Evolutionary conservation across 2,797 vertebrate species (phyloP).

Genomic region (Eulemur rubriventer): DNA sequence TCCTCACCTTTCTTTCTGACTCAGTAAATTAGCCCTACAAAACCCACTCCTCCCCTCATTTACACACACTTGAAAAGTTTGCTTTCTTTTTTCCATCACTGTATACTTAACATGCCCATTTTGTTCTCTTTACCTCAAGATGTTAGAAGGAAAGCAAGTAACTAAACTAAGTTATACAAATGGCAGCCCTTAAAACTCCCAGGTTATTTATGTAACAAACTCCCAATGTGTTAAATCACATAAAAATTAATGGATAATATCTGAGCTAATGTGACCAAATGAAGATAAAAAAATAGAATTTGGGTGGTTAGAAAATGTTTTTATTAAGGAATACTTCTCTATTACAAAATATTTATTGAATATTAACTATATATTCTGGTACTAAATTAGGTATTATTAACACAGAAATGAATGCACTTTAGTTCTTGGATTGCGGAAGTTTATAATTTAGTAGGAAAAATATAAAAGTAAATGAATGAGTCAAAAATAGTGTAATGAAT

Average conservation of each 20-base stretch:
- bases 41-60: background rate
- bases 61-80: background rate
- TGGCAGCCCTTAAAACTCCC: background rate
- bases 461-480: background rate
- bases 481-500: background rate
- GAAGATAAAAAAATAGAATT: background rate
- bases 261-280: background rate
- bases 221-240: background rate
- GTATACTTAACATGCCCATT: background rate
- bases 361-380: background rate
- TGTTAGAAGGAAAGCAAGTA: background rate
- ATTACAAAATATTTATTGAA: conserved; percentile 44
- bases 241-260: background rate
- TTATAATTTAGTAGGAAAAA: background rate
- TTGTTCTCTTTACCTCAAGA: background rate
- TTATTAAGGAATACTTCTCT: background rate
- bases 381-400: background rate
- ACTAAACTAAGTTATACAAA: background rate
- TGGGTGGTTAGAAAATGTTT: background rate
- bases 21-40: background rate
- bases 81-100: background rate
- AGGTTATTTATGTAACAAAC: background rate
- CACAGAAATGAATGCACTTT: background rate
- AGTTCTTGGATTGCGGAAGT: background rate
- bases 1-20: background rate